Evolutionary conservation across 2,797 vertebrate species (phyloP), one percentile per base, ranked within the genome.

Genomic region (Sebastes glaucus): DNA sequence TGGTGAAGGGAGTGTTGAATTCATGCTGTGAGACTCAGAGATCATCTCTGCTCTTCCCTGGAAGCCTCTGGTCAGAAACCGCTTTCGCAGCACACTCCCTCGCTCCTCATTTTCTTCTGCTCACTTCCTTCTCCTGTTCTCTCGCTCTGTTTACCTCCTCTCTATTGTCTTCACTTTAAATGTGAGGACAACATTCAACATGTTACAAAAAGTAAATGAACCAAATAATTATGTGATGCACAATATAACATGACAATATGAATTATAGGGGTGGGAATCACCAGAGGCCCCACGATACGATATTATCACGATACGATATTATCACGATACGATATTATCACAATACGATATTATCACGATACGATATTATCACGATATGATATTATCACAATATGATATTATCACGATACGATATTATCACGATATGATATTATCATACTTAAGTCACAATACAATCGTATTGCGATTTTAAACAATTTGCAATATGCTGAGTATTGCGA

Each of bases 61-160:
- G 91, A 92, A 82, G 84, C 89, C 87, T 91, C 74, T 90, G 90
- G 90, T 92, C 88, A 91, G 88, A 89, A 88, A 85, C 87, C 73
- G 66, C 86, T 74, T 74, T 77, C 80, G 71, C 86, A 77, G 77
- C 80, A 70, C 78, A 84, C 67, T 80, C 63, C 64, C 14, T 72
- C 67, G 74, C 57, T 82, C 78, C 64, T 81, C 10, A 10, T 79
- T 62, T 80, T 55, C 7, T 63, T 76, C 32, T 13, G 16, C 56
- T 69, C 32, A 32, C 57, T 70, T 85, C 25, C 35, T 62, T 49
- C 33, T 66, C 46, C 38, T 27, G 22, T 76, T 32, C n/a, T 60
- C 18, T 64, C 65, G 53, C 35, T 80, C 65, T 68, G 30, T 30
- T 57, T 56, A 11, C 14, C 23, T 56, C 9, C 49, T 56, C 20